A percentile compares a stretch with the other conserved stretches of the same genome.
Conservation (phyloP, 2,888 invertebrate species). For the Clanis bilineata region DNA sequence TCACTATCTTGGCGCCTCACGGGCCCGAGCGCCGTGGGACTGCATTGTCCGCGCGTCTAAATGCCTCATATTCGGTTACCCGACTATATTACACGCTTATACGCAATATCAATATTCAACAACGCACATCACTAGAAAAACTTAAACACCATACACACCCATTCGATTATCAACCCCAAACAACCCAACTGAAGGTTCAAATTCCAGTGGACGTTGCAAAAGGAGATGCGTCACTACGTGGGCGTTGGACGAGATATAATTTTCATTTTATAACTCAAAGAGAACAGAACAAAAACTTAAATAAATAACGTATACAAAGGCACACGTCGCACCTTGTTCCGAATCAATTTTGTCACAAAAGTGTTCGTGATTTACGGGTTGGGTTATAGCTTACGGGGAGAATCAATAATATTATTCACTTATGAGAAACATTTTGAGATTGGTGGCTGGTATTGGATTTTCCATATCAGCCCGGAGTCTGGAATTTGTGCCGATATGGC, state of each 20-base stretch:
- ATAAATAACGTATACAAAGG: slow-evolving; percentile 74
- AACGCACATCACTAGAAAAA: slow-evolving; percentile 27
- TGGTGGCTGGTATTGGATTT: too few species aligned
- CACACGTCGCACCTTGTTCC: slow-evolving; percentile 74
- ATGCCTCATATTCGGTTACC: slow-evolving; percentile 80
- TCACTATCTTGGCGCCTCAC: slow-evolving; percentile 69
- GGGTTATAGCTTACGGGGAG: slow-evolving; percentile 11
- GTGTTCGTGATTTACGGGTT: slow-evolving; percentile 26
- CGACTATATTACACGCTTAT: slow-evolving; percentile 68
- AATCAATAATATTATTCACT: slow-evolving; percentile 11
- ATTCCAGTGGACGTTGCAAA: slow-evolving; percentile 22
- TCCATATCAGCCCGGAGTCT: too few species aligned
- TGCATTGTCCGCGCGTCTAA: slow-evolving; percentile 72
- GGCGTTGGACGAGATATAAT: slow-evolving; percentile 58
- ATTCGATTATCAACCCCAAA: slow-evolving; percentile 32
- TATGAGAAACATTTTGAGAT: background rate
- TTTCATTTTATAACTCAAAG: slow-evolving; percentile 74
- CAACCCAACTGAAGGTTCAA: slow-evolving; percentile 18
- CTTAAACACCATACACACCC: slow-evolving; percentile 40
- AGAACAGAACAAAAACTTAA: slow-evolving; percentile 58
- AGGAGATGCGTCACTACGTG: background rate
- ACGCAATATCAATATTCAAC: slow-evolving; percentile 66
- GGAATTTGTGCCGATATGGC: too few species aligned
- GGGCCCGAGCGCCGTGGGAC: slow-evolving; percentile 65
- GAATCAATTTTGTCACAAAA: slow-evolving; percentile 65